Evolutionary conservation across 2,113 vertebrate genomes (phyloP), one percentile per base, ranked within the genome.

Genomic region (Rafetus swinhoei): DNA sequence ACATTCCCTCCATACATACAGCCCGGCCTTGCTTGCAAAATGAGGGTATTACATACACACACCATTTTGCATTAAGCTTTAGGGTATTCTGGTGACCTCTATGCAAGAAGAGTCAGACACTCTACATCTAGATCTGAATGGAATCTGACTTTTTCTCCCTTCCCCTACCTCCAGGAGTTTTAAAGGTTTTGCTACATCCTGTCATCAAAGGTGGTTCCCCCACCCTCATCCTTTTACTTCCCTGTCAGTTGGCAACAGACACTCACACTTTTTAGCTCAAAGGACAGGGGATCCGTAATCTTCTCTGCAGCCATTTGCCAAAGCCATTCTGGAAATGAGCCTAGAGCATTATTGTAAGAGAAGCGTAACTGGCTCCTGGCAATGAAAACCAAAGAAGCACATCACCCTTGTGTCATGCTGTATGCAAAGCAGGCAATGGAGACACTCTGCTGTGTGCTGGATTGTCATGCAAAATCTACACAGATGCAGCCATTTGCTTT

Each of bases 401-500:
- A 92, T 95, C 88, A 65, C 88, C 79, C 85, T 94, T n/a, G 86
- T 84, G 81, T 53, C 86, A 90, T 50, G 22, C 52, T 93, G 88
- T 91, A 93, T 93, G 50, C 65, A 9, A 79, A 85, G 85, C 93
- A 94, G 93, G 74, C 25, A 21, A 74, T 21, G 39, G 32, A 35
- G 95, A 89, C 83, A 93, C 92, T 91, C 94, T 80, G 83, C 92
- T 93, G 96, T 86, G 88, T 92, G 93, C 85, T 92, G 93, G 91
- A 96, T 86, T 95, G 91, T 96, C 94, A 96, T 60, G 77, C 60
- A 87, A 81, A 93, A 97, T 97, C 90, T 92, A 93, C 93, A 94
- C 97, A 97, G 94, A 97, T 89, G 53, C 50, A 83, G 79, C 84
- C 90, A 95, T 97, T 95, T 95, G 91, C 87, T 93, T 88, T 60